Evolutionary conservation across 30 jellyfish, hydroid and myxozoan species (phyloP), one percentile per base, ranked within the genome.

Genomic region (Nemopilema nomurai): DNA sequence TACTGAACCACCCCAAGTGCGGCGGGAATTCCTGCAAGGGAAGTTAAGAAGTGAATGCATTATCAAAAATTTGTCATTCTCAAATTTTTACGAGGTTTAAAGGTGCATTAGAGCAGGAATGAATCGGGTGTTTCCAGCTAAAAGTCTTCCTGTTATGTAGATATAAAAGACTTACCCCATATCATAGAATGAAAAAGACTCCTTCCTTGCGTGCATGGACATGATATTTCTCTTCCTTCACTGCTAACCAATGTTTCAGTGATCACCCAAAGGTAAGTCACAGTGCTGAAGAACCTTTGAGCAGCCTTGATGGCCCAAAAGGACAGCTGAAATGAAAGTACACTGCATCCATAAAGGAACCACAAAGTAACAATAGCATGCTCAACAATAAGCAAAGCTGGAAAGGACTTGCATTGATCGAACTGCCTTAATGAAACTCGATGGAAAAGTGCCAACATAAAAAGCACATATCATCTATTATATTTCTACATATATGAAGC

Each of bases 11-110:
- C 26, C 23, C 29, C 1, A 13, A 70, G n/a, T 7, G 28, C 24
- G 4, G 80, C 80, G 7, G 80, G 80, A 70, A 70, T 24, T 4
- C 80, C 80, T 70, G 28, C 9, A 70, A 25, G 7, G 23, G 16
- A 41, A 67, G 3, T 17, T 22, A 18, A 16, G 41, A 23, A 23
- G 1, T 67, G 1, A 4, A 4, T 18, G 20, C 4, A 18, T 18
- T 16, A 20, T 67, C 8, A 23, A 67, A 1, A 23, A 41, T 18
- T n/a, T n/a, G n/a, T n/a, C n/a, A n/a, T n/a, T n/a, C n/a, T n/a
- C n/a, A 41, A 41, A 41, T 41, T 41, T 41, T 41, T 41, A 41
- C 13, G 13, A 3, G 57, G 57, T 41, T n/a, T n/a, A n/a, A n/a
- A n/a, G n/a, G n/a, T n/a, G n/a, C n/a, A n/a, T n/a, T n/a, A n/a